Evolutionary conservation across 2,113 vertebrate species (phyloP), one percentile per base, ranked within the genome.

Genomic region (Mirounga angustirostris): DNA sequence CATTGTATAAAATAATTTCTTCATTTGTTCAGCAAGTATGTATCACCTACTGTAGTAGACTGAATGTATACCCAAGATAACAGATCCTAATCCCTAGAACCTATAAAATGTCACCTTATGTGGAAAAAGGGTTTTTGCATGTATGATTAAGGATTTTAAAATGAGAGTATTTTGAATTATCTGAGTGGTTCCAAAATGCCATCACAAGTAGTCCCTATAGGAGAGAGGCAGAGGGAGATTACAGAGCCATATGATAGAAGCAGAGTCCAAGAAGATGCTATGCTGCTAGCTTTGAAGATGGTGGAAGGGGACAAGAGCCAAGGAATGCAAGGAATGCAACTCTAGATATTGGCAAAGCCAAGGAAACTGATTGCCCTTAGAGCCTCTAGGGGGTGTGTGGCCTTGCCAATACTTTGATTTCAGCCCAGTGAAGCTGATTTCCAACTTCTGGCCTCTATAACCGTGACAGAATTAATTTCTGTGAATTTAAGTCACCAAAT

Each of bases 361-460:
- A 76, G 52, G 54, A 59, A 58, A 74, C 52, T 12, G 7, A 52
- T 52, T 63, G 52, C 33, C 69, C 58, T 40, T 78, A 76, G 22
- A 52, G 43, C 43, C 43, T 50, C 58, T 33, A 33, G 43, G 30
- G 36, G 61, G 61, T 12, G 8, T 59, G 22, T 36, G 52, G 36
- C 30, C 58, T 43, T 71, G 52, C 40, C 24, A 71, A 69, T 22
- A 71, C 54, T 33, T 50, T 88, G 61, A 69, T 50, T 88, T 94
- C 83, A 87, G 56, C 43, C 56, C 65, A 54, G n/a, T 74, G 58
- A 95, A 95, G 46, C 46, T 43, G 56, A 74, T 82, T 94, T 89
- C 65, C 26, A 59, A 82, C 65, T 61, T 89, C 26, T 24, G 18
- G 54, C 43, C 24, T 43, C 33, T 19, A 82, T 26, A 61, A 89